Conservation (phyloP, 1,140 invertebrate genomes). For the Lutraria rhynchaena region DNA sequence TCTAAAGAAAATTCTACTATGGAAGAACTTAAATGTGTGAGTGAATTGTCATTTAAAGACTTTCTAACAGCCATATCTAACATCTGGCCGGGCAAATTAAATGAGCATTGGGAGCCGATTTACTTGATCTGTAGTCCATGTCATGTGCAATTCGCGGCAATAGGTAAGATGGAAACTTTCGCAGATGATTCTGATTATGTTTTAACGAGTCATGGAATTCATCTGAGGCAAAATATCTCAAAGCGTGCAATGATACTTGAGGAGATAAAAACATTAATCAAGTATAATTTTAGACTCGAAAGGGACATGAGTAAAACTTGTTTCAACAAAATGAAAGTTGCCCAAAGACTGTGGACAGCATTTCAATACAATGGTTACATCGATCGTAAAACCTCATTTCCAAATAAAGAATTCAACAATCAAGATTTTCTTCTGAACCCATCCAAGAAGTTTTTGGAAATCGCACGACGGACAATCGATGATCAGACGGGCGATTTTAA, state of each 20-base stretch:
- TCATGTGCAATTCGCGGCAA: conserved; percentile 41
- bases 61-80: conserved; percentile 2
- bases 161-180: conserved; percentile 58
- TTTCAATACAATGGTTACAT: conserved; percentile 39
- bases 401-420: neutral
- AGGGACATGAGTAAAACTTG: neutral
- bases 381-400: neutral
- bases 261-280: neutral
- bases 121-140: conserved; percentile 37
- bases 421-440: no score
- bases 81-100: neutral
- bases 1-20: no score
- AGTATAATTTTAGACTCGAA: conserved; percentile 5
- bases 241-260: neutral
- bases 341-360: conserved; percentile 29
- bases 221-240: neutral
- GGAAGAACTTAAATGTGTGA: neutral
- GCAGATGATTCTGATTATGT: conserved; percentile 40
- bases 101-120: conserved; percentile 8
- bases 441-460: neutral
- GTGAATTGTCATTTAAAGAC: conserved; percentile 14
- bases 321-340: neutral
- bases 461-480: neutral
- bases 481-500: neutral
- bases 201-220: conserved; percentile 17